Base-by-base conservation (phyloP, 2,888 invertebrate genomes). In the Pristionchus maxplancki region DNA sequence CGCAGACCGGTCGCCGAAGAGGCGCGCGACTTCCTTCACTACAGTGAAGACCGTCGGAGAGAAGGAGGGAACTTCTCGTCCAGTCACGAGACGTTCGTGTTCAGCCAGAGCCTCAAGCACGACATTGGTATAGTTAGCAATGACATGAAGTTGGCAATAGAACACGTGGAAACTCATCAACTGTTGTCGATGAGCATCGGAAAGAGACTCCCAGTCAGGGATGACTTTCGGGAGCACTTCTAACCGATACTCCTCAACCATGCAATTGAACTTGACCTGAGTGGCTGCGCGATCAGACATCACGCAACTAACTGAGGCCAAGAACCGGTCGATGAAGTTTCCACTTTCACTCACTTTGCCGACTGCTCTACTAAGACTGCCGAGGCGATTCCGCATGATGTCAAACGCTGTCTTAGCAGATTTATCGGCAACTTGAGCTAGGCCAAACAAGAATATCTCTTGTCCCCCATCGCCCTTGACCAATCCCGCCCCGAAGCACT, bases 241-340 rank as follows among this genome's bases (percentile, higher is more conserved):
- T 28, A 6, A 15, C 31, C 81, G 50, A n/a, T 81, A 81, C 37
- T 50, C 28, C 31, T 50, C 48, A 31, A 81, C 40, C 20, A 83
- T 31, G 4, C 6, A 40, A 31, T 83, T 83, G 34, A 83, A 81
- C 31, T 83, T 83, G 20, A 34, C 20, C 20, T 83, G 83, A 53
- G 83, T 83, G 8, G 53, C 48, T 34, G 83, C 83, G 13, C 83
- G 53, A 34, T 83, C 83, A 53, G 83, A 83, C 53, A 53, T 34
- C 5, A 34, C n/a, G 58, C 58, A 83, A 44, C 53, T 83, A 13
- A 53, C 34, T 3, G 31, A 6, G 13, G 83, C 28, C 2, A 83
- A 31, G 58, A 83, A 83, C 4, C 34, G 83, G 53, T 50, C 50
- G 5, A 24, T 67, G 67, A 67, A 67, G 15, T 67, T 34, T 34